Conservation (phyloP, 2,888 invertebrate genomes). For the Drosophila borborema region DNA sequence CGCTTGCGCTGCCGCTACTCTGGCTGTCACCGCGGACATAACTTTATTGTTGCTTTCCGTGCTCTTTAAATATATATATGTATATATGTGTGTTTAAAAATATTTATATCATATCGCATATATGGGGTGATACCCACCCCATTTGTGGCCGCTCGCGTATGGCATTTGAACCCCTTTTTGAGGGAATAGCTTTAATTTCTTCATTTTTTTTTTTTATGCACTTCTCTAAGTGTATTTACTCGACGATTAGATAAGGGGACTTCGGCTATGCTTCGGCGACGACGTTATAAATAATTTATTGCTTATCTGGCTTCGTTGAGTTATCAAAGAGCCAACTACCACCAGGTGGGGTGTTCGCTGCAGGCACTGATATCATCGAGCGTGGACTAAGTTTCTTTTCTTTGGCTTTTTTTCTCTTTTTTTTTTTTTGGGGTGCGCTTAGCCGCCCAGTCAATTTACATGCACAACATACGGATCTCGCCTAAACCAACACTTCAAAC, state of each 20-base stretch:
- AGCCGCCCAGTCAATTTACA: slow-evolving; percentile 66
- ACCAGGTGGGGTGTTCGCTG: slow-evolving; percentile 66
- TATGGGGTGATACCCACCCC: slow-evolving; percentile 21
- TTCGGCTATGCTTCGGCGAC: slow-evolving; percentile 49
- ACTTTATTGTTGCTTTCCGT: slow-evolving; percentile 31
- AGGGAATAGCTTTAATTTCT: slow-evolving; percentile 42
- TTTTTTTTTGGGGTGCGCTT: slow-evolving; percentile 42
- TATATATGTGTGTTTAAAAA: background rate
- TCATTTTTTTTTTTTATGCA: slow-evolving; percentile 6
- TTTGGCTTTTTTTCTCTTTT: background rate
- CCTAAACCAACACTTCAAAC: slow-evolving; percentile 62
- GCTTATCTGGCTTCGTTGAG: slow-evolving; percentile 63
- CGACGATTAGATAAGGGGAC: slow-evolving; percentile 66
- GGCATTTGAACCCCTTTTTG: slow-evolving; percentile 39
- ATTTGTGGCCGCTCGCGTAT: slow-evolving; percentile 14
- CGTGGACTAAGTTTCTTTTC: slow-evolving; percentile 25
- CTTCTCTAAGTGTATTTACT: slow-evolving; percentile 60
- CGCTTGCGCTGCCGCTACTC: background rate
- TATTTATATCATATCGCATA: slow-evolving; percentile 15
- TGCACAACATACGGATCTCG: slow-evolving; percentile 48
- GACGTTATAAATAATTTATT: slow-evolving; percentile 69
- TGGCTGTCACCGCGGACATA: background rate
- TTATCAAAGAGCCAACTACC: slow-evolving; percentile 52
- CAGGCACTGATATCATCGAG: slow-evolving; percentile 60
- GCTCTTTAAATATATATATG: slow-evolving; percentile 33